These are phyloP conservation scores for Chrysocyon brachyurus DNA, from an alignment of 2,797 vertebrate genomes.

Conservation along the genomic window DNA sequence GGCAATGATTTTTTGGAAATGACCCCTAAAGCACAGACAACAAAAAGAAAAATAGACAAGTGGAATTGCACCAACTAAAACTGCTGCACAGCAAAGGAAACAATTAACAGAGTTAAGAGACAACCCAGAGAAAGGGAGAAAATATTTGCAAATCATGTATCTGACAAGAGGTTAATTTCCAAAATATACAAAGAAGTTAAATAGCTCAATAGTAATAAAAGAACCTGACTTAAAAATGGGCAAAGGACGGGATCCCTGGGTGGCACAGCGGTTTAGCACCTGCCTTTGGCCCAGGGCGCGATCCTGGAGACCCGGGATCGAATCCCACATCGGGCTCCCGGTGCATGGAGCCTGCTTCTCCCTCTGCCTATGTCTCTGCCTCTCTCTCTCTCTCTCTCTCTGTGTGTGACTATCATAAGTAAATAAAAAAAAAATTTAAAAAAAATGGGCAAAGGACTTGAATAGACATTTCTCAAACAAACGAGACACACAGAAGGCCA, in stretches of 20 bases:
- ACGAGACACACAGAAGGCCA: not conserved
- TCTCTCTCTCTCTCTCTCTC: too few relatives aligned
- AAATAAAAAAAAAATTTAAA: too few relatives aligned
- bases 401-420: too few relatives aligned
- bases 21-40: not conserved
- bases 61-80: not conserved
- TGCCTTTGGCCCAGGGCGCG: too few relatives aligned
- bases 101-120: not conserved
- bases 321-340: too few relatives aligned
- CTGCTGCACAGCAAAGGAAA: not conserved
- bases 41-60: not conserved
- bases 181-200: not conserved
- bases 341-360: too few relatives aligned
- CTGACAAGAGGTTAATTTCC: not conserved
- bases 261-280: too few relatives aligned
- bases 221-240: not conserved
- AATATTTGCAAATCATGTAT: not conserved
- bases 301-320: too few relatives aligned
- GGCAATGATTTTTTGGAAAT: not conserved
- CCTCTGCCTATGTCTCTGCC: too few relatives aligned
- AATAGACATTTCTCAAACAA: not conserved
- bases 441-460: not conserved
- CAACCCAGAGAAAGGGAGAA: not conserved
- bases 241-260: not conserved
- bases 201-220: not conserved